phyloP scores from a whole-genome alignment of 2,113 vertebrate species.

The Lamprologus ornatipinnis region DNA sequence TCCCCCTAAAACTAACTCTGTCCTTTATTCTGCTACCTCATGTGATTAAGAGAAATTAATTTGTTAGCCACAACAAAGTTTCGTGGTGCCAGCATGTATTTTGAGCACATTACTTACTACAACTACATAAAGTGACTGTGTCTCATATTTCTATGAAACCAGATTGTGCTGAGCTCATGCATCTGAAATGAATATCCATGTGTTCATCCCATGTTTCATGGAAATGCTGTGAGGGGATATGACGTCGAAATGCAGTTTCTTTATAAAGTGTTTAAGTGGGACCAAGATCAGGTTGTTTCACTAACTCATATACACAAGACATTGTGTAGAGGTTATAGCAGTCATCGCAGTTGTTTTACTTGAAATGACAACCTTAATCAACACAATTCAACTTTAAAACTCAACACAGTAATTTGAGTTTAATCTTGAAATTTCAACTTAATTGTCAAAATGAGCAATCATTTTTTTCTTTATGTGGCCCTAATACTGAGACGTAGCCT shows the following conservation, averaged over 20 bases:
- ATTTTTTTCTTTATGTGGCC: neutral
- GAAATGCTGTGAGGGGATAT: constrained; percentile 3
- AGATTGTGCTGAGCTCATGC: constrained; percentile 3
- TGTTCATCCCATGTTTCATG: neutral
- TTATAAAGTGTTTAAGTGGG: neutral
- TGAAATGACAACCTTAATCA: neutral
- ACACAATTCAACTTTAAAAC: neutral
- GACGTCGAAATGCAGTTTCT: neutral
- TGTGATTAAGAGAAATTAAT: neutral
- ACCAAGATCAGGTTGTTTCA: neutral
- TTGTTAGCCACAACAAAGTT: neutral
- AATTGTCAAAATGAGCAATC: neutral
- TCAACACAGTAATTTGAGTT: neutral
- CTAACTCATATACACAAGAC: neutral
- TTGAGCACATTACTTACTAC: neutral
- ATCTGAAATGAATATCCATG: neutral
- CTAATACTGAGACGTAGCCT: neutral
- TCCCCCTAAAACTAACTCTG: neutral
- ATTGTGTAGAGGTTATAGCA: neutral
- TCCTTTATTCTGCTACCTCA: neutral
- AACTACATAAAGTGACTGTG: neutral
- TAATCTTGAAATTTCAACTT: neutral
- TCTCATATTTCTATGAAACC: neutral
- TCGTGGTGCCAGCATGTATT: neutral
- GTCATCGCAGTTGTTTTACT: neutral